phyloP scores from a whole-genome alignment of 2,113 vertebrate species.

The Nasalis larvatus region DNA sequence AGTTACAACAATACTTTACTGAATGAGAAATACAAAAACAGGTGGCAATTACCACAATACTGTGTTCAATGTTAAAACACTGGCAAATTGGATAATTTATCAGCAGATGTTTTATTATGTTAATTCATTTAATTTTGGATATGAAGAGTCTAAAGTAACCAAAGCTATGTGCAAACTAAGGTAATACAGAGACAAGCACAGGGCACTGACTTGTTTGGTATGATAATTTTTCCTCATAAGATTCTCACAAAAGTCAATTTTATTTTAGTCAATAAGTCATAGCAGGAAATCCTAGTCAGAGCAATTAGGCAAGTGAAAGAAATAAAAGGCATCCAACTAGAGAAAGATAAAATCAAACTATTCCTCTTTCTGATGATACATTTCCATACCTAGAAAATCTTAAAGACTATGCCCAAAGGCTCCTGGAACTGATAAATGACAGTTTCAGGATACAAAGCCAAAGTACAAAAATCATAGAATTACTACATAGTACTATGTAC shows the following conservation, averaged over 20 bases:
- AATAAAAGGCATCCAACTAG: too few species aligned
- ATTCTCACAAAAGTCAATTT: neutral
- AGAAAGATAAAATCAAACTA: too few species aligned
- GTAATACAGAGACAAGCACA: neutral
- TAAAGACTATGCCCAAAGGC: too few species aligned
- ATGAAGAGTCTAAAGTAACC: neutral
- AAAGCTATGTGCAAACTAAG: neutral
- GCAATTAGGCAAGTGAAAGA: too few species aligned
- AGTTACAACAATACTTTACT: neutral
- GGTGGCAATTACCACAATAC: constrained; percentile 37
- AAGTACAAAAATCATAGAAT: too few species aligned
- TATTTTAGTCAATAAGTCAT: neutral
- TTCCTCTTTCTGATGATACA: too few species aligned
- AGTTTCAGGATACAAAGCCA: too few species aligned
- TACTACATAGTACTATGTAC: too few species aligned
- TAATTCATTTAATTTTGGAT: constrained; percentile 35
- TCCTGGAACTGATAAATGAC: too few species aligned
- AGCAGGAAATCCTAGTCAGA: too few species aligned
- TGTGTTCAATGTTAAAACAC: constrained; percentile 34
- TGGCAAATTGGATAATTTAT: constrained; percentile 18
- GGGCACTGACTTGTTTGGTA: neutral
- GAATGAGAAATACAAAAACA: constrained; percentile 51
- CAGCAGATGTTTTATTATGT: constrained; percentile 35
- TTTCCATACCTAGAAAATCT: too few species aligned
- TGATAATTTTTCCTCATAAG: neutral